These are phyloP conservation scores for Hipparchia sbordonii DNA, from an alignment of 2,888 invertebrate species.

Conservation along the genomic window DNA sequence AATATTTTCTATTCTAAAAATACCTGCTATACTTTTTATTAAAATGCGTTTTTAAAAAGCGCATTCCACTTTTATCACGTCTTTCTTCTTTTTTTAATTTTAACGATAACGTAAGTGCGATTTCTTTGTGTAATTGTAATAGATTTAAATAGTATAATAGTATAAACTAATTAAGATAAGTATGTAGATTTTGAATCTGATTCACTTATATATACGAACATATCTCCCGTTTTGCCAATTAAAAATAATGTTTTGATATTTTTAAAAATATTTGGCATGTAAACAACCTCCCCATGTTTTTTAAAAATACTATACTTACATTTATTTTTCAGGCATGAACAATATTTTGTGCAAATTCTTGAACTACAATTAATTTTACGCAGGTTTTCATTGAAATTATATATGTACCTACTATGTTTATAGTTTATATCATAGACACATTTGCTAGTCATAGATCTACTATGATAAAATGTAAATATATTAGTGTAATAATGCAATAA, in stretches of 20 bases:
- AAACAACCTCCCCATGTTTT: not conserved
- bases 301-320: not conserved
- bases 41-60: not conserved
- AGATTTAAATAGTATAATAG: not conserved
- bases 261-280: constrained; percentile 30
- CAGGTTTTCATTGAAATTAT: not conserved
- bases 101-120: not conserved
- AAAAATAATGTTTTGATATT: constrained; percentile 58
- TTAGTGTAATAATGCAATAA: constrained; percentile 51
- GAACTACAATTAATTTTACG: not conserved
- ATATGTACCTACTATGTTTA: not conserved
- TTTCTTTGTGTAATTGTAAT: not conserved
- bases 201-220: constrained; percentile 37
- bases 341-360: not conserved
- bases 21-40: not conserved
- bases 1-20: not conserved
- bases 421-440: not conserved
- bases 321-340: not conserved
- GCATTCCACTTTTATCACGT: not conserved
- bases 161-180: no score
- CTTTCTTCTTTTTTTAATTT: not conserved
- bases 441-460: not conserved
- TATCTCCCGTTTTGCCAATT: constrained; percentile 82
- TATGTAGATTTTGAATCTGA: constrained; percentile 22
- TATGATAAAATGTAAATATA: constrained; percentile 26